Percentiles rank a stretch among this genome's conserved stretches.
Evolutionary conservation across 2,113 vertebrate genomes (phyloP).

Genomic region (Rallus limicola): DNA sequence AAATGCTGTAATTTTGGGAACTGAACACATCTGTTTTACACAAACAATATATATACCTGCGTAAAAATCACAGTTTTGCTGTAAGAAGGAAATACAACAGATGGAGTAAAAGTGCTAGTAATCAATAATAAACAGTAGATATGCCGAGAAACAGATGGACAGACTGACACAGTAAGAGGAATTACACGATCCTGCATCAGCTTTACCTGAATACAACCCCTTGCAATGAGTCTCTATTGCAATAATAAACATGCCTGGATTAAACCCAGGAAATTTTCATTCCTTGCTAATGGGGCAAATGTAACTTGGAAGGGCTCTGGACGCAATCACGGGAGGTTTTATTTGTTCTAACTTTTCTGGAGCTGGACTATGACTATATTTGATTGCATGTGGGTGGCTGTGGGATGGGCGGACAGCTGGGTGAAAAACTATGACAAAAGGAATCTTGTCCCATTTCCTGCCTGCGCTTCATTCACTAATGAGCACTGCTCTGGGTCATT

Average conservation of each 20-base stretch:
- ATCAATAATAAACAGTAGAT: not conserved
- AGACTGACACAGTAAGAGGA: not conserved
- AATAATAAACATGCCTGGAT: not conserved
- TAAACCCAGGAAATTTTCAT: slow-evolving; percentile 22
- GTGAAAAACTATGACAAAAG: slow-evolving; percentile 57
- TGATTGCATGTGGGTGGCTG: slow-evolving; percentile 41
- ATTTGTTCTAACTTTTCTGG: not conserved
- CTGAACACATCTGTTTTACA: not conserved
- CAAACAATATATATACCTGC: not conserved
- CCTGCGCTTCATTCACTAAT: slow-evolving; percentile 35
- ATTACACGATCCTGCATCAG: not conserved
- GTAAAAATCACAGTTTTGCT: not conserved
- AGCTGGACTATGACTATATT: slow-evolving; percentile 7
- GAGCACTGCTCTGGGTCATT: slow-evolving; percentile 45
- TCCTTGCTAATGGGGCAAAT: slow-evolving; percentile 9
- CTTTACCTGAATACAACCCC: slow-evolving; percentile 15
- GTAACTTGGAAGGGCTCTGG: slow-evolving; percentile 29
- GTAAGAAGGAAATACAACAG: not conserved
- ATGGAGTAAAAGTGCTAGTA: not conserved
- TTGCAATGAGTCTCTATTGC: not conserved
- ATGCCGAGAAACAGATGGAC: not conserved
- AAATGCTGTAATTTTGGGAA: not conserved
- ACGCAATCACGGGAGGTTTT: slow-evolving; percentile 4
- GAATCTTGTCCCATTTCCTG: slow-evolving; percentile 50
- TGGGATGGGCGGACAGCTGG: slow-evolving; percentile 50